Base-by-base conservation (phyloP, 2,113 vertebrate species). In the Connochaetes taurinus region DNA sequence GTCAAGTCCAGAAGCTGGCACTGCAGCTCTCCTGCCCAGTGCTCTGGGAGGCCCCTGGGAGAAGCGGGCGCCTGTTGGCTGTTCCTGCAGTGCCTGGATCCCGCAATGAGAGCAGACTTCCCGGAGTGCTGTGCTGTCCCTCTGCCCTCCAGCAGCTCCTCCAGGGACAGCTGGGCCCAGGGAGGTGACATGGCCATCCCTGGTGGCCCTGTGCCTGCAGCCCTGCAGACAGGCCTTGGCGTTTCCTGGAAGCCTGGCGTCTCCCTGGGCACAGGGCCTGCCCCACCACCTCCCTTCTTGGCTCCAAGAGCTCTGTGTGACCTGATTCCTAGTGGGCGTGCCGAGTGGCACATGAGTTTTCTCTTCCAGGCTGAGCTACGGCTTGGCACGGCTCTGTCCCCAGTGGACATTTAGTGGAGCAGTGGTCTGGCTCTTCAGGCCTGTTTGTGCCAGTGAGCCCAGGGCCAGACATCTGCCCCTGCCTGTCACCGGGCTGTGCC, bases 141-240 rank as follows among this genome's bases (percentile, higher is more conserved):
- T 31, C 6, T 82, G n/a, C 31, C 36, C 4, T 80, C 78, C 33
- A 19, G 11, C 27, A 27, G 11, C n/a, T 85, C 23, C 90, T 74
- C 40, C 6, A 13, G 74, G 55, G 40, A n/a, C 16, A 5, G 7
- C 27, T 0, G 10, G 33, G 74, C 67, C 0, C 1, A 1, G 57
- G 36, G 25, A 3, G 14, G 47, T 1, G 27, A n/a, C 2, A 4
- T 16, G 4, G 10, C 58, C 55, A 0, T 31, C 14, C 40, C n/a
- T 3, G n/a, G 40, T 2, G 3, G 31, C 64, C 2, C 53, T 64
- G 76, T 43, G 17, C 29, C 80, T 31, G 21, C 15, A 17, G 40
- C 25, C 87, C 52, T 92, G 80, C 53, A 29, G 8, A 58, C 13
- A 36, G 62, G 23, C 78, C 8, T 25, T 2, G 17, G 85, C 15